Base-by-base conservation (phyloP, 2,888 invertebrate genomes). In the Platerodrilus igneus region DNA sequence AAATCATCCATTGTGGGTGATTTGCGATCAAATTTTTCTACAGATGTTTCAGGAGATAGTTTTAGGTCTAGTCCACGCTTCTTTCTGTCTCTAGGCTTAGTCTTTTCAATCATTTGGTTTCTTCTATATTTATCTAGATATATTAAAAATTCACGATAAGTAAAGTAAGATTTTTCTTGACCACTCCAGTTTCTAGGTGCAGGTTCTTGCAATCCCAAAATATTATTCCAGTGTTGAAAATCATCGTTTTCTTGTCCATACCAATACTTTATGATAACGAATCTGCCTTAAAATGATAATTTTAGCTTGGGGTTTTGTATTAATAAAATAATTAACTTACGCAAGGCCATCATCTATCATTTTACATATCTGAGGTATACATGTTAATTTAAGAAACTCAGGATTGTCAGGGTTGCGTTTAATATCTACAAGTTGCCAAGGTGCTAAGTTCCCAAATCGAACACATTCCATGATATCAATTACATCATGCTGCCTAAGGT, bases 261-360 rank as follows among this genome's bases (percentile, higher is more conserved):
- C 79, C 81, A 85, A 53, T 85, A 79, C 52, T 85, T 83, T 41
- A 86, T 83, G 33, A 85, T 85, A 1, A 85, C 84, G 54, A 79
- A 86, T 14, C 84, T 84, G 64, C 2, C n/a, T 37, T 58, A 52
- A 15, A 31, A 25, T 21, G n/a, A 32, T 17, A 18, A 7, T 9
- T 10, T 21, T 8, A 19, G 10, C 8, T 14, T 20, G n/a, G 7
- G 15, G 5, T 28, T 19, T 14, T 15, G 20, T 34, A 10, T 18
- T 22, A n/a, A 21, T 14, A 21, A 25, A 13, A 13, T 2, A n/a
- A 26, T 11, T 25, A 21, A 71, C 79, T 75, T 67, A 86, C 85
- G 85, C 82, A 15, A 88, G 71, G 14, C 86, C 87, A 58, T 87
- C 84, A 55, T 87, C 84, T 10, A 88, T 79, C 78, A 85, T 81